Percentiles rank a stretch among this genome's conserved stretches.
These are phyloP conservation scores for Nothocercus nigrocapillus DNA, from an alignment of 2,113 vertebrate species.

Conservation along the genomic window DNA sequence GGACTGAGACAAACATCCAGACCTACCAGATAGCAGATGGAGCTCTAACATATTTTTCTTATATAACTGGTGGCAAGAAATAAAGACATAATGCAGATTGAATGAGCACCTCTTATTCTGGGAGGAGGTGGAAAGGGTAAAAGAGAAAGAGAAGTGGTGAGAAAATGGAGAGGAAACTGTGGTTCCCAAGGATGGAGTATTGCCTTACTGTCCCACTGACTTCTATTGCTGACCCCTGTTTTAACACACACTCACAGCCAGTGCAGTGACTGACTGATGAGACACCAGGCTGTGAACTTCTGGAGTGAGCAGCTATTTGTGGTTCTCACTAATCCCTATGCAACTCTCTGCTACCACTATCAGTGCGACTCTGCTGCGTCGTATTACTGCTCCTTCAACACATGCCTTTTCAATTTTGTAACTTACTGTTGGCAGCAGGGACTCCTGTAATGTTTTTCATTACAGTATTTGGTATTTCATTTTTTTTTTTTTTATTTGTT, in stretches of 20 bases:
- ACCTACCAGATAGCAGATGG: not conserved
- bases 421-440: not conserved
- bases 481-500: not conserved
- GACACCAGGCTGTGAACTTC: not conserved
- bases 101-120: not conserved
- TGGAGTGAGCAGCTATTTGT: not conserved
- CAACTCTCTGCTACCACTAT: not conserved
- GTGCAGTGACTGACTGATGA: not conserved
- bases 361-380: not conserved
- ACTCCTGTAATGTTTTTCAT: conserved; percentile 10
- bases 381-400: not conserved
- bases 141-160: not conserved
- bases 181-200: not conserved
- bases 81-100: not conserved
- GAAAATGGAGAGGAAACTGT: not conserved
- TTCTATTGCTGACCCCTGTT: not conserved
- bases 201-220: not conserved
- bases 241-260: not conserved
- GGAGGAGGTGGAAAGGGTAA: not conserved
- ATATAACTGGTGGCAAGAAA: not conserved
- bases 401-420: not conserved
- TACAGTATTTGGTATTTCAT: not conserved
- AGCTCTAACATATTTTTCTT: not conserved
- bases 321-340: not conserved
- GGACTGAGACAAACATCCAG: not conserved